Base-by-base conservation (phyloP, 2,113 vertebrate genomes). In the Vanacampus margaritifer region DNA sequence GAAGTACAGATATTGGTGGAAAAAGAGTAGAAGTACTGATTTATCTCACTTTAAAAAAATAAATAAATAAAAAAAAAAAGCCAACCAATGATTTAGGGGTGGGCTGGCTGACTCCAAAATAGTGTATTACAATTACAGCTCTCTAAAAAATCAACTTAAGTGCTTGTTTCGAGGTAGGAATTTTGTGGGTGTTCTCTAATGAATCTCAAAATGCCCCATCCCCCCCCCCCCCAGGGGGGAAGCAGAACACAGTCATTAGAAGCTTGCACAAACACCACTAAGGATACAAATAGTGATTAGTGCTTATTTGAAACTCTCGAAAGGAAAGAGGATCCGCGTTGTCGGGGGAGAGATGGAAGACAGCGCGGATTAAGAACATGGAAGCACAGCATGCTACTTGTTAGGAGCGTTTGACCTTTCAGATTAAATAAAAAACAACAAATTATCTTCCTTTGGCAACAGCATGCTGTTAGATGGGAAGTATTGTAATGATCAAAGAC, bases 201-300 rank as follows among this genome's bases (percentile, higher is more conserved):
- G 85, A 87, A 88, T 78, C 85, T 57, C 86, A 85, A 85, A 84
- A 41, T 85, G 86, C 13, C 13, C 37, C 65, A 71, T 53, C 63
- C 65, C 60, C 32, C 51, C 32, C 67, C 35, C 17, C 65, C 48
- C 26, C 14, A n/a, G n/a, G 14, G 13, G 76, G 82, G 81, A 87
- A 83, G 71, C 77, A 65, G 77, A 88, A 83, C 71, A 84, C 81
- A 78, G 76, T 88, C 84, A 90, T 90, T 89, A 86, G 74, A 77
- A 73, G 84, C 79, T 84, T 79, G 81, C 75, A 79, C 79, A 80
- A 85, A 87, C 81, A 79, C 58, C 70, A 66, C 74, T 79, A 74
- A 80, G 58, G 78, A 79, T 68, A 71, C 82, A 87, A 86, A 88
- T 82, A 83, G 76, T 86, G 76, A 88, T 88, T 87, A 87, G 84